Base-by-base conservation (phyloP, 2,888 invertebrate genomes). In the Venustoraphidia nigricollis region DNA sequence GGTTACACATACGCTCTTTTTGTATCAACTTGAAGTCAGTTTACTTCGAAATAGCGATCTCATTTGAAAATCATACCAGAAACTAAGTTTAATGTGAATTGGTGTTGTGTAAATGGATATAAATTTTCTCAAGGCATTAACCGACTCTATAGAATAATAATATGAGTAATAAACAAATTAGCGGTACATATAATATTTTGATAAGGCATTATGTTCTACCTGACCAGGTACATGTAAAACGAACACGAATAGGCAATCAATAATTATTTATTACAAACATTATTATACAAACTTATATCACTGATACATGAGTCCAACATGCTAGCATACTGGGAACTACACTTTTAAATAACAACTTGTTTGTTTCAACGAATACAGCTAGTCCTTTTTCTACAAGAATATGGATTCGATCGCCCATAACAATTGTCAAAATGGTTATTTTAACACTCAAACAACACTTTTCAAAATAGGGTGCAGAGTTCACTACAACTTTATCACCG, bases 141-240 rank as follows among this genome's bases (percentile, higher is more conserved):
- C 5, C 6, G 27, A 27, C 27, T 27, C 27, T 3, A 27, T 27
- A 27, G 27, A 27, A 27, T 27, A 27, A 27, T 27, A 27, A 5
- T 27, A 27, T 27, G 27, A 27, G 27, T 27, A 59, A 60, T 59
- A 61, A 62, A 64, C 62, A 64, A 63, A 64, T 65, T 64, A 64
- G 57, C 58, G 54, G 53, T 52, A 52, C 58, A 60, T 62, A 60
- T 58, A 27, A 27, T 27, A 27, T 27, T 27, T 27, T 27, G 27
- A 27, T 27, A 27, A 27, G 27, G 27, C 6, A 27, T 27, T 27
- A 27, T 27, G 27, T 59, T 59, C 58, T 60, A 58, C 55, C 57
- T 57, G 54, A 46, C 52, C 50, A 53, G 54, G 53, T 58, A 58
- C 57, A 57, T 51, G 54, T 51, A 53, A 54, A 46, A 50, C 47